Evolutionary conservation across 2,888 invertebrate species (phyloP).

Genomic region (Erynnis tages): DNA sequence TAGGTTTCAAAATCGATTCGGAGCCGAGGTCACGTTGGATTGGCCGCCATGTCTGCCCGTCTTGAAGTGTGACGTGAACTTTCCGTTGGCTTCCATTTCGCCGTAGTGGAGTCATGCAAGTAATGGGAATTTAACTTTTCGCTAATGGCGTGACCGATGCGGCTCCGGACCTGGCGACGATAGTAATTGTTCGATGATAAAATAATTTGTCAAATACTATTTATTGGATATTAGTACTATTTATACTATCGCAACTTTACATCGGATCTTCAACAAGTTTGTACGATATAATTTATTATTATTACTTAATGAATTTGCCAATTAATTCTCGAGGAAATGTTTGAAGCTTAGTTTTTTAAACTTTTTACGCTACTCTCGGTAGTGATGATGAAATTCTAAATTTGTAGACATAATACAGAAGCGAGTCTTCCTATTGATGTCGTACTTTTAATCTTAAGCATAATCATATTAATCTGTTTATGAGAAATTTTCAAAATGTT

Average conservation of each 20-base stretch:
- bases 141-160: too few species aligned
- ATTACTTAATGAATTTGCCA: background rate
- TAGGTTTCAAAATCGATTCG: too few species aligned
- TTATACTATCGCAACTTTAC: background rate
- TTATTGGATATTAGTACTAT: slow-evolving; percentile 3
- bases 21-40: too few species aligned
- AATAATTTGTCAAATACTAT: background rate
- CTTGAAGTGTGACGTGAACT: too few species aligned
- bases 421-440: slow-evolving; percentile 25
- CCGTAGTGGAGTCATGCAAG: too few species aligned
- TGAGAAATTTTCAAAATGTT: background rate
- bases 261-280: too few species aligned
- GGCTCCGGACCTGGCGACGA: too few species aligned
- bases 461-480: slow-evolving; percentile 3
- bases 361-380: background rate
- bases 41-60: too few species aligned
- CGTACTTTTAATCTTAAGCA: slow-evolving; percentile 10
- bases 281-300: background rate
- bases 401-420: slow-evolving; percentile 15
- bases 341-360: slow-evolving; percentile 2
- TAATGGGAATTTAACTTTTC: too few species aligned
- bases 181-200: too few species aligned
- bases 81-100: too few species aligned
- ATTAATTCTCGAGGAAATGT: background rate
- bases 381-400: slow-evolving; percentile 19